Conservation (phyloP, 2,888 invertebrate species). For the Scaptomyza polygonia region DNA sequence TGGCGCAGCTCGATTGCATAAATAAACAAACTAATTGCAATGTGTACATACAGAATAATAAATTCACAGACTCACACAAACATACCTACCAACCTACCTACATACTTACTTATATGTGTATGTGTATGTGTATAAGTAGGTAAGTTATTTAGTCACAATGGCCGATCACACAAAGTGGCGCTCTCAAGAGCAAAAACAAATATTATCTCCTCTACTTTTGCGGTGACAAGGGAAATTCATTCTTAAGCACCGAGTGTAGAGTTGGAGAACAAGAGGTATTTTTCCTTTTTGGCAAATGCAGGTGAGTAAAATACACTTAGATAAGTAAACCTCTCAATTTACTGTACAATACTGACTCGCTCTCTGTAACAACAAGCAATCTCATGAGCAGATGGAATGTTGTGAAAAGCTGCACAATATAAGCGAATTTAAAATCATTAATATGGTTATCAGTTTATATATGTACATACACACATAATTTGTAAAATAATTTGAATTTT, state of each 20-base stretch:
- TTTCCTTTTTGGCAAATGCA: neutral
- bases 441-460: no score
- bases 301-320: neutral
- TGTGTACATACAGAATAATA: slow-evolving; percentile 17
- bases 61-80: neutral
- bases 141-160: slow-evolving; percentile 32
- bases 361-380: neutral
- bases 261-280: neutral
- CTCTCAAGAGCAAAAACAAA: slow-evolving; percentile 13
- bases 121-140: slow-evolving; percentile 1
- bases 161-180: slow-evolving; percentile 44
- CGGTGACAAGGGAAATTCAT: slow-evolving; percentile 14
- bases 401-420: neutral
- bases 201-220: neutral
- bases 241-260: neutral
- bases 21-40: slow-evolving; percentile 27
- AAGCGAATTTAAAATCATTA: no score
- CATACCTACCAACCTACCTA: no score
- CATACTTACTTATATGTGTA: no score
- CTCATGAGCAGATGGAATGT: no score
- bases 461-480: no score
- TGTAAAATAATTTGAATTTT: neutral
- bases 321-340: no score
- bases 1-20: slow-evolving; percentile 30
- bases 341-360: neutral